Conservation (phyloP, 2,888 invertebrate genomes). For the Zeuzera pyrina region DNA sequence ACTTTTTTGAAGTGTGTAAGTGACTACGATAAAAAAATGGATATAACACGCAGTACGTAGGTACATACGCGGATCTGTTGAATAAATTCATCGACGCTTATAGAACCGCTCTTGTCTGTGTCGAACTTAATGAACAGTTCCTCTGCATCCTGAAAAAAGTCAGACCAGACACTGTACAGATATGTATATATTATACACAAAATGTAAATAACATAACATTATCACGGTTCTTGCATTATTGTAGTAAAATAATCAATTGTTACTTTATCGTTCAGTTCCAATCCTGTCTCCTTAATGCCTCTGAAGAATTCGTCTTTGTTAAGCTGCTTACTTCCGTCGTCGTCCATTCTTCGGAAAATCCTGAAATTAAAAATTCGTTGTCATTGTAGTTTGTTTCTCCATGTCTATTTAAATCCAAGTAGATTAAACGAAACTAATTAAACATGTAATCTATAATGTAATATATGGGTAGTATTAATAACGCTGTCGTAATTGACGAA, state of each 20-base stretch:
- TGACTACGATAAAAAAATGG: too few species aligned
- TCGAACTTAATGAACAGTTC: constrained; percentile 85
- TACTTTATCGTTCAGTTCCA: constrained; percentile 71
- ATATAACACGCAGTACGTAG: too few species aligned
- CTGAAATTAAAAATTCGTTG: constrained; percentile 43
- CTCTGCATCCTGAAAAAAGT: constrained; percentile 68
- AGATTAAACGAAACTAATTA: not conserved
- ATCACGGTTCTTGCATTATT: not conserved
- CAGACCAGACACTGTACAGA: not conserved
- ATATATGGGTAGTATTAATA: not conserved
- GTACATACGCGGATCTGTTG: constrained; percentile 84
- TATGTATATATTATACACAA: not conserved
- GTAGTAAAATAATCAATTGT: not conserved
- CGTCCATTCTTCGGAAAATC: constrained; percentile 92
- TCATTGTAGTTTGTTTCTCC: not conserved
- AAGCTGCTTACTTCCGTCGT: constrained; percentile 88
- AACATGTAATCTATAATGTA: not conserved
- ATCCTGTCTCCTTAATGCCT: constrained; percentile 84
- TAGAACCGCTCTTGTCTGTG: constrained; percentile 84
- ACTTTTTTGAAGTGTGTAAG: too few species aligned
- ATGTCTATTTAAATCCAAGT: not conserved
- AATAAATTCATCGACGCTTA: constrained; percentile 93
- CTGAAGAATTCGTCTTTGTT: constrained; percentile 86
- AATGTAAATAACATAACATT: not conserved
- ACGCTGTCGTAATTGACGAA: too few species aligned